These are phyloP conservation scores for Crocidura indochinensis DNA, from an alignment of 2,797 vertebrate species.

Conservation along the genomic window DNA sequence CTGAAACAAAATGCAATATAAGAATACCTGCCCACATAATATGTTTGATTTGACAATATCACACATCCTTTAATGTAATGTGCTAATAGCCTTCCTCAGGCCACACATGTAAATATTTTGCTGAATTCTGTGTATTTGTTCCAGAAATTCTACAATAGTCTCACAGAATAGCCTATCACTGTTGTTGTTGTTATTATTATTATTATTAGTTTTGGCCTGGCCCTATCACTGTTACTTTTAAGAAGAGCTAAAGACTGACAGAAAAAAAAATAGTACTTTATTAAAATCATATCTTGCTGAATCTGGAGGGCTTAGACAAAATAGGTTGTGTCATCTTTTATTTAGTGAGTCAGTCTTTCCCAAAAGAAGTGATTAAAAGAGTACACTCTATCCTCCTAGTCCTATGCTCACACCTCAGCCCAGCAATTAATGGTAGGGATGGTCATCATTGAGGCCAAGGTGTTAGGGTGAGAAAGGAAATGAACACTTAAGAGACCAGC, in stretches of 20 bases:
- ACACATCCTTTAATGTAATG: too few species aligned
- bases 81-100: not conserved
- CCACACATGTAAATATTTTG: not conserved
- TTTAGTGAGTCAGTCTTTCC: not conserved
- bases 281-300: not conserved
- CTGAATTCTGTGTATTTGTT: rapidly evolving
- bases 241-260: too few species aligned
- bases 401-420: not conserved
- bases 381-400: not conserved
- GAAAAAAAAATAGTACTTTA: not conserved
- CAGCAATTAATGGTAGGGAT: not conserved
- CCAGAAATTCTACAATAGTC: not conserved
- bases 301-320: not conserved
- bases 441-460: rapidly evolving
- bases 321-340: not conserved
- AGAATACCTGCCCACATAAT: not conserved
- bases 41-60: not conserved
- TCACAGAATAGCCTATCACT: not conserved
- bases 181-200: not conserved
- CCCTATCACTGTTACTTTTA: too few species aligned
- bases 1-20: not conserved
- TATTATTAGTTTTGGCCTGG: too few species aligned
- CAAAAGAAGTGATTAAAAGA: not conserved
- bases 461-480: not conserved
- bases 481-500: not conserved